Percentiles rank a stretch among this genome's conserved stretches.
These are phyloP conservation scores for Danio choprae DNA, from an alignment of 2,797 vertebrate species.

Conservation along the genomic window DNA sequence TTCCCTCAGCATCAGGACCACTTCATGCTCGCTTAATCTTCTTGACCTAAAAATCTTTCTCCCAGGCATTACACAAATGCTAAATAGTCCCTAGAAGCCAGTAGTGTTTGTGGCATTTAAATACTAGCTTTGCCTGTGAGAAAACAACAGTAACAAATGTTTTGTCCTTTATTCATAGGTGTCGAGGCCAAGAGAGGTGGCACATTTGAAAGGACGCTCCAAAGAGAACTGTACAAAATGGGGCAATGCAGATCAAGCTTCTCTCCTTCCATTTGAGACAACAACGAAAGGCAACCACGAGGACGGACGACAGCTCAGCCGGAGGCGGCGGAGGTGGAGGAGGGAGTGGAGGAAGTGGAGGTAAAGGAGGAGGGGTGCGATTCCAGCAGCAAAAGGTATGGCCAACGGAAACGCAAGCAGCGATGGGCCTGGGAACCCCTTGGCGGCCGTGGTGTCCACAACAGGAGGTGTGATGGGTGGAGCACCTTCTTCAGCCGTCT, in stretches of 20 bases:
- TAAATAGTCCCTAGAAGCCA: slow-evolving; percentile 1
- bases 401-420: slow-evolving; percentile 77
- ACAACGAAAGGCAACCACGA: slow-evolving; percentile 73
- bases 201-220: slow-evolving; percentile 50
- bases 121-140: slow-evolving; percentile 3
- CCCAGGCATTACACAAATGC: neutral
- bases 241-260: slow-evolving; percentile 72
- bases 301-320: slow-evolving; percentile 68
- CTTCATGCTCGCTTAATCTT: neutral
- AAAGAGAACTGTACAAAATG: slow-evolving; percentile 68
- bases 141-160: slow-evolving; percentile 39
- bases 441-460: slow-evolving; percentile 72
- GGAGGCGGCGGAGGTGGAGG: slow-evolving; percentile 68
- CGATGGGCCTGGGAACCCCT: slow-evolving; percentile 71
- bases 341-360: slow-evolving; percentile 55
- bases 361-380: slow-evolving; percentile 59
- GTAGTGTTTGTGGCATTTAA: slow-evolving; percentile 4
- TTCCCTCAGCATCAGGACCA: slow-evolving; percentile 1
- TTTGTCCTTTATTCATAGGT: slow-evolving; percentile 64
- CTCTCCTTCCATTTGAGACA: slow-evolving; percentile 71
- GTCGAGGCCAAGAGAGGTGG: slow-evolving; percentile 48
- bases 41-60: slow-evolving; percentile 13
- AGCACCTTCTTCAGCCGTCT: slow-evolving; percentile 75
- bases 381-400: slow-evolving; percentile 70
- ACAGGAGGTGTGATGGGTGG: slow-evolving; percentile 69